phyloP scores from a whole-genome alignment of 2,797 vertebrate species.

The Cyclura pinguis region DNA sequence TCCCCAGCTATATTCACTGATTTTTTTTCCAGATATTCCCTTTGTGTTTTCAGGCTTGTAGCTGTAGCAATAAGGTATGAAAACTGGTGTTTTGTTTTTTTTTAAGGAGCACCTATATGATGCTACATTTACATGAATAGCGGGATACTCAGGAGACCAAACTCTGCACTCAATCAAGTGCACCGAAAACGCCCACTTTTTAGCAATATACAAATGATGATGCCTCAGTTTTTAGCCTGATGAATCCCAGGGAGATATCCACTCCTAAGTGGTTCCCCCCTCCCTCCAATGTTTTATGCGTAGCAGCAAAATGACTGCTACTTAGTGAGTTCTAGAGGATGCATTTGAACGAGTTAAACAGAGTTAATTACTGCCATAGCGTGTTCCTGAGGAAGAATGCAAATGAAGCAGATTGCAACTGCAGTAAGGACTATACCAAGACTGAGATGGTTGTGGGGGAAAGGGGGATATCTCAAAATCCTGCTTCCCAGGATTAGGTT shows the following conservation, averaged over 20 bases:
- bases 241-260: neutral
- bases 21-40: neutral
- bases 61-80: neutral
- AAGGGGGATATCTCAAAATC: neutral
- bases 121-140: too few relatives aligned
- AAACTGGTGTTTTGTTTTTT: neutral
- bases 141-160: neutral
- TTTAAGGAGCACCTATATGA: neutral
- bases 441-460: neutral
- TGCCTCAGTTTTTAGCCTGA: neutral
- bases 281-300: neutral
- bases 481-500: neutral
- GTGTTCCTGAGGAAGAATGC: neutral
- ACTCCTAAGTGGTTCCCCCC: neutral
- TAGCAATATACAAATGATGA: neutral
- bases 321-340: neutral
- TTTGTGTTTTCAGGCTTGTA: neutral
- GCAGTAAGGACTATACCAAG: neutral
- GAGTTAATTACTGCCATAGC: constrained; percentile 3
- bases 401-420: neutral
- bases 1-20: neutral
- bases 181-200: neutral
- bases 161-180: too few relatives aligned
- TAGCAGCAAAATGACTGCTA: neutral
- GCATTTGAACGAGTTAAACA: constrained; percentile 14